These are phyloP conservation scores for Drosophila truncata DNA, from an alignment of 1,140 invertebrate genomes.

Conservation along the genomic window DNA sequence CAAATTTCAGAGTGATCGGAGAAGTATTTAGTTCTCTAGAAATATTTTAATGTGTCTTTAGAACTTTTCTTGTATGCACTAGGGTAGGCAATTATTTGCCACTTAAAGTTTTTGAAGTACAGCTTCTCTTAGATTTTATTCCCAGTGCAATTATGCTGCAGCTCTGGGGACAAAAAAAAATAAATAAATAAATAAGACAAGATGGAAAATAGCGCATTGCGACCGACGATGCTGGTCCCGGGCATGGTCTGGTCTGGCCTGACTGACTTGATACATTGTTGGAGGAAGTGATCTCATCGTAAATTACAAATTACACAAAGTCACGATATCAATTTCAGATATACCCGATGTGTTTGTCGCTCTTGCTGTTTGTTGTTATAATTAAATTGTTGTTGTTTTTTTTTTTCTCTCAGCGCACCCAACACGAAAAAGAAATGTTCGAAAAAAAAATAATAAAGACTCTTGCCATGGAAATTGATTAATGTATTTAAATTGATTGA, in stretches of 20 bases:
- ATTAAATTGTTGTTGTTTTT: conserved; percentile 62
- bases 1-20: neutral
- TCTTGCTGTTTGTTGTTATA: conserved; percentile 63
- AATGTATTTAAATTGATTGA: conserved; percentile 78
- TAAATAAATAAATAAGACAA: conserved; percentile 24
- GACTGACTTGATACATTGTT: conserved; percentile 65
- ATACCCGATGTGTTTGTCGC: conserved; percentile 63
- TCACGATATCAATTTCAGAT: conserved; percentile 84
- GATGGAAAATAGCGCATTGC: conserved; percentile 54
- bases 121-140: conserved; percentile 1
- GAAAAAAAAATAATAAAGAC: conserved; percentile 21
- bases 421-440: conserved; percentile 42
- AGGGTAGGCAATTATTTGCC: neutral
- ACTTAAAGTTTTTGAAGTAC: neutral
- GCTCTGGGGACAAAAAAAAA: conserved; percentile 50
- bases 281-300: conserved; percentile 83
- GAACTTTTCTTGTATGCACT: neutral
- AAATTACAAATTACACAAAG: conserved; percentile 84
- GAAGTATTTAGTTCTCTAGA: neutral
- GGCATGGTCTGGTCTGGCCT: conserved; percentile 19
- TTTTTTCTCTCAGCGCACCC: conserved; percentile 41
- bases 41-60: neutral
- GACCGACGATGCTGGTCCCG: conserved; percentile 32
- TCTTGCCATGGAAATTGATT: conserved; percentile 73
- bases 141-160: conserved; percentile 20